phyloP scores from a whole-genome alignment of 1,140 invertebrate species.

The Pissodes strobi region DNA sequence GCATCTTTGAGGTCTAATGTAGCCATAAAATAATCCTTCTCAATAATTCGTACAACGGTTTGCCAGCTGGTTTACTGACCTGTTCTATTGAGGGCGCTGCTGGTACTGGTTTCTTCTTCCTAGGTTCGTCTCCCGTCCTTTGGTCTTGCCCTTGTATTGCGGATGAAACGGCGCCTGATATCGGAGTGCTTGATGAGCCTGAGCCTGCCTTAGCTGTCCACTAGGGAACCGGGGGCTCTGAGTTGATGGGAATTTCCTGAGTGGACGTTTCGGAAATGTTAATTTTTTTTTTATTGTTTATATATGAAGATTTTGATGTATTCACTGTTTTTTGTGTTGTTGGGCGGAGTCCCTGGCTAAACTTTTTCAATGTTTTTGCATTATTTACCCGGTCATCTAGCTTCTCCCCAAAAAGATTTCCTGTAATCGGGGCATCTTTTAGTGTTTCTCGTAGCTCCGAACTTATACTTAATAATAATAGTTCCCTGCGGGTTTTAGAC shows the following conservation, averaged over 20 bases:
- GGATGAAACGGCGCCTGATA: too few species aligned
- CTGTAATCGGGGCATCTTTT: not conserved
- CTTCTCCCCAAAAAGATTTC: not conserved
- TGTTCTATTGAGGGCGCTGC: not conserved
- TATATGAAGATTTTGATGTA: too few species aligned
- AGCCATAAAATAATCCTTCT: slow-evolving; percentile 32
- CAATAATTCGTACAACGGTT: too few species aligned
- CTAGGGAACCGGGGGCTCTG: not conserved
- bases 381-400: not conserved
- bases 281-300: not conserved
- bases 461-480: not conserved
- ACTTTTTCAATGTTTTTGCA: not conserved
- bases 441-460: not conserved
- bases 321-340: not conserved
- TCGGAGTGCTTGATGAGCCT: not conserved
- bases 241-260: too few species aligned
- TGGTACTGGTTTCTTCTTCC: too few species aligned
- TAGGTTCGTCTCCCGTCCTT: not conserved
- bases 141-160: not conserved
- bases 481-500: not conserved
- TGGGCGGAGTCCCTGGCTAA: not conserved
- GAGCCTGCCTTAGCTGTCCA: not conserved
- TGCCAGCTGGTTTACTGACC: not conserved
- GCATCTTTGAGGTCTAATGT: slow-evolving; percentile 41
- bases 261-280: not conserved